These are phyloP conservation scores for Danio kyathit DNA, from an alignment of 2,797 vertebrate genomes.

Conservation along the genomic window DNA sequence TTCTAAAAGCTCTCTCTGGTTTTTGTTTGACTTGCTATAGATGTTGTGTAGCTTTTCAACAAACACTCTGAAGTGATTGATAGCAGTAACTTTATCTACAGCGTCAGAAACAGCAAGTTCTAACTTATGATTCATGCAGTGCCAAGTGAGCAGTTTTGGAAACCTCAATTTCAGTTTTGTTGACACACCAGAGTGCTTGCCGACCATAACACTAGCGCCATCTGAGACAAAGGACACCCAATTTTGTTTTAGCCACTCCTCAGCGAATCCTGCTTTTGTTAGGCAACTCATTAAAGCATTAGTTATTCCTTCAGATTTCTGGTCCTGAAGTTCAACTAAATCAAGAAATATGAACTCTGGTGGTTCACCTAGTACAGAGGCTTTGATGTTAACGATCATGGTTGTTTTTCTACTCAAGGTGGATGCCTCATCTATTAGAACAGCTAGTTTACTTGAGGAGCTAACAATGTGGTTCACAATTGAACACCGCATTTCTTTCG, in stretches of 20 bases:
- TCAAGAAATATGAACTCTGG: constrained; percentile 1
- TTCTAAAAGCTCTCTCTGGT: too few species aligned
- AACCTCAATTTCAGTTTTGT: too few species aligned
- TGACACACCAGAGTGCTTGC: too few species aligned
- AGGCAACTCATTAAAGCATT: constrained; percentile 4
- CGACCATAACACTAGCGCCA: too few species aligned
- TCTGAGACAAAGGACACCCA: too few species aligned
- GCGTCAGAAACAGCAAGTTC: too few species aligned
- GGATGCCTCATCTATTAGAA: background rate
- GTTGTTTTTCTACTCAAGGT: background rate
- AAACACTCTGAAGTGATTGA: too few species aligned
- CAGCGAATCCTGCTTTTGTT: constrained; percentile 4
- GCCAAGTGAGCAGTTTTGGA: too few species aligned
- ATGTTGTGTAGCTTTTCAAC: too few species aligned
- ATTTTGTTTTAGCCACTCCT: background rate
- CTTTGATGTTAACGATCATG: background rate
- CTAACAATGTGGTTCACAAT: background rate
- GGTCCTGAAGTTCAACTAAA: background rate
- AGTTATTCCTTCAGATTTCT: background rate
- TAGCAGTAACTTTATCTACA: too few species aligned
- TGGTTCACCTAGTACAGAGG: constrained; percentile 1
- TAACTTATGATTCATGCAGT: too few species aligned
- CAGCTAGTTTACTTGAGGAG: background rate
- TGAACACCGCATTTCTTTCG: background rate
- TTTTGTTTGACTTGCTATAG: too few species aligned